phyloP scores from a whole-genome alignment of 2,113 vertebrate genomes.

The Sisor rabdophorus region DNA sequence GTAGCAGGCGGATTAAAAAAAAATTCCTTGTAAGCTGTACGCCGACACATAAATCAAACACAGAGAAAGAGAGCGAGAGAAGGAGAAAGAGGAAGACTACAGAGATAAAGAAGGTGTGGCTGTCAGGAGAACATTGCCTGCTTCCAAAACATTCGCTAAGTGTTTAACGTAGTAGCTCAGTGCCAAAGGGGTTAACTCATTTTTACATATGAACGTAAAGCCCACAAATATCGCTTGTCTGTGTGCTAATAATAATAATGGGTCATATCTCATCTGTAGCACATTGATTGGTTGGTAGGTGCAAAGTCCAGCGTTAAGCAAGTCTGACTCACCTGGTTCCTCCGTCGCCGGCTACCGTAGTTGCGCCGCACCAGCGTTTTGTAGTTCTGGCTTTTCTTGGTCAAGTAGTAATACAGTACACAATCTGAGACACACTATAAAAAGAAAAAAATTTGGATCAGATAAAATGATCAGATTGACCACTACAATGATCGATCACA shows the following conservation, averaged over 20 bases:
- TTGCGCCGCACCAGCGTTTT: conserved; percentile 95
- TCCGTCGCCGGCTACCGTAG: conserved; percentile 88
- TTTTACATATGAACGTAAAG: too few species aligned
- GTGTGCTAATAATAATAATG: too few species aligned
- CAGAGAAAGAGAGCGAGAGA: conserved; percentile 7
- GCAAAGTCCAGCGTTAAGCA: too few species aligned
- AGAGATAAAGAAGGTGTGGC: neutral
- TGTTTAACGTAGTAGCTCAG: too few species aligned
- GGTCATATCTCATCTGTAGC: too few species aligned
- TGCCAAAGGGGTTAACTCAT: too few species aligned
- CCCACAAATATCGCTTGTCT: too few species aligned
- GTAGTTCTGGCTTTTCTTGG: conserved; percentile 98
- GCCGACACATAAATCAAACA: conserved; percentile 47
- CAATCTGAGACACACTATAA: conserved; percentile 92
- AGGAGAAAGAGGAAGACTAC: neutral
- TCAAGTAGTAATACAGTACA: conserved; percentile 97
- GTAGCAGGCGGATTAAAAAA: conserved; percentile 53
- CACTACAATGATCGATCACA: neutral
- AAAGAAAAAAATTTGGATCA: neutral
- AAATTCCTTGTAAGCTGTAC: conserved; percentile 49
- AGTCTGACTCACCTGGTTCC: conserved; percentile 81
- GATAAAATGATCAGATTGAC: too few species aligned
- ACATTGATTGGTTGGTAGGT: too few species aligned
- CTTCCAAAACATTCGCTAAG: conserved; percentile 9
- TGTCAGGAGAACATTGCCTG: conserved; percentile 9